phyloP scores from a whole-genome alignment of 2,113 vertebrate species.

The Thamnaconus septentrionalis region DNA sequence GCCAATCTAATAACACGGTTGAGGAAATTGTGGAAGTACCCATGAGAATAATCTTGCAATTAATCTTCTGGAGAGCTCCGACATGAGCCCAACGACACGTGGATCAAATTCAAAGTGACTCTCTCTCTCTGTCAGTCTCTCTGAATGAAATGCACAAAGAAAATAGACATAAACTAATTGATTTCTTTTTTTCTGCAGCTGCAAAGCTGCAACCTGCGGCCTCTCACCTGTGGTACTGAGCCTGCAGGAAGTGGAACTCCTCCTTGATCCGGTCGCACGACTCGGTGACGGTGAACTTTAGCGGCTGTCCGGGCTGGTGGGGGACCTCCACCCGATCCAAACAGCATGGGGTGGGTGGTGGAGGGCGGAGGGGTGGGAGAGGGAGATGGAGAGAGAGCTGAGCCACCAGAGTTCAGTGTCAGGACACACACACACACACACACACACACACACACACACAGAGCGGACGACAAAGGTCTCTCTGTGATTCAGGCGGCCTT shows the following conservation, averaged over 20 bases:
- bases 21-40: too few relatives aligned
- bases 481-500: slow-evolving; percentile 50
- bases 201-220: background rate
- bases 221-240: slow-evolving; percentile 93
- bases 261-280: slow-evolving; percentile 94
- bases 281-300: slow-evolving; percentile 94
- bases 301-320: slow-evolving; percentile 91
- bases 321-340: slow-evolving; percentile 77
- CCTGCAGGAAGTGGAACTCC: slow-evolving; percentile 95
- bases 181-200: too few relatives aligned
- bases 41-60: too few relatives aligned
- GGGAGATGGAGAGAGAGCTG: slow-evolving; percentile 46
- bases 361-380: slow-evolving; percentile 50
- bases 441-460: slow-evolving; percentile 24
- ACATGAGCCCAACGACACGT: too few relatives aligned
- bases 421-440: slow-evolving; percentile 23
- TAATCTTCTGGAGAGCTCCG: too few relatives aligned
- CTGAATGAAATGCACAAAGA: background rate
- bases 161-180: background rate
- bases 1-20: too few relatives aligned
- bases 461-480: slow-evolving; percentile 46
- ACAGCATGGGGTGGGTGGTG: slow-evolving; percentile 19
- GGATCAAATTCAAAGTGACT: too few relatives aligned
- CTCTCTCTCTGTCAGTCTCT: background rate
- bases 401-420: slow-evolving; percentile 56